Evolutionary conservation across 2,797 vertebrate genomes (phyloP).

Genomic region (Pantherophis alleghaniensis): DNA sequence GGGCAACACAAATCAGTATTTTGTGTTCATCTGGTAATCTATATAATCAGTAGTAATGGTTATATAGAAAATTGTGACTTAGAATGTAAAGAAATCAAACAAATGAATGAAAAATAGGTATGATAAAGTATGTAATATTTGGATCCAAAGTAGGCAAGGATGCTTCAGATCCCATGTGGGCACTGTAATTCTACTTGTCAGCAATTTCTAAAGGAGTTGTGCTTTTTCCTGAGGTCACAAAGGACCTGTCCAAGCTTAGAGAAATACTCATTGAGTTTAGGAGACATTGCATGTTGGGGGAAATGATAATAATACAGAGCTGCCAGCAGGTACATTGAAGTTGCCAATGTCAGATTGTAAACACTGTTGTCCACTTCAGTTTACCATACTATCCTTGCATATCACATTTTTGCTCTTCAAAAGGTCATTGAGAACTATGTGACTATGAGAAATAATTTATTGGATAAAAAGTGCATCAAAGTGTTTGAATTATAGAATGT

Average conservation of each 20-base stretch:
- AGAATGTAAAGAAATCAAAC: not conserved
- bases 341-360: not conserved
- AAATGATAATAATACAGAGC: not conserved
- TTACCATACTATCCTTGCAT: not conserved
- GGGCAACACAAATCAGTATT: not conserved
- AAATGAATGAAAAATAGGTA: not conserved
- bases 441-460: not conserved
- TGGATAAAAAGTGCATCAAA: not conserved
- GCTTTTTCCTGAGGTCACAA: not conserved
- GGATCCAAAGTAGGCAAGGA: not conserved
- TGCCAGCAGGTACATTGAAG: not conserved
- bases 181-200: not conserved
- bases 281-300: not conserved
- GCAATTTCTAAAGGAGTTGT: not conserved
- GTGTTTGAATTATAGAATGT: not conserved
- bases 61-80: not conserved
- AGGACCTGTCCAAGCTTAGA: not conserved
- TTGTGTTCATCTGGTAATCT: not conserved
- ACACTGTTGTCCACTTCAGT: not conserved
- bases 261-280: not conserved
- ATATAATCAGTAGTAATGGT: not conserved
- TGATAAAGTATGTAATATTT: not conserved
- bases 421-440: not conserved
- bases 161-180: not conserved
- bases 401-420: not conserved